Evolutionary conservation across 92 coral and sea anemone genomes (phyloP).

Genomic region (Epizoanthus scotinus): DNA sequence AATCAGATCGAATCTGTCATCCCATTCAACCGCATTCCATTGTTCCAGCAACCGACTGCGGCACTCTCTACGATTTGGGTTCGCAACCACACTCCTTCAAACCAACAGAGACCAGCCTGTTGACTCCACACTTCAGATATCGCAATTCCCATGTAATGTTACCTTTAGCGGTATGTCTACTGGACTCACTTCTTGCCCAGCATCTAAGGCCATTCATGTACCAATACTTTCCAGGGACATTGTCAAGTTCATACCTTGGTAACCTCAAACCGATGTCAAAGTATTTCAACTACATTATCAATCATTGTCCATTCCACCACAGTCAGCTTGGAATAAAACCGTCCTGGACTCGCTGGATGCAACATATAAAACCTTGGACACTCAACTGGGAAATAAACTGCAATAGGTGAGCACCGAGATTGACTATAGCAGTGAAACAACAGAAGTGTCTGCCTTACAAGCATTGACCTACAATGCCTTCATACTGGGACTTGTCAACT

Average conservation of each 20-base stretch:
- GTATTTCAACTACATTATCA: not conserved
- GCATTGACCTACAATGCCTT: too few species aligned
- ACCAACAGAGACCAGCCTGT: slow-evolving; percentile 28
- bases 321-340: not conserved
- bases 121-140: slow-evolving; percentile 36
- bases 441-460: not conserved
- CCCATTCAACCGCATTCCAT: slow-evolving; percentile 19
- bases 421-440: not conserved
- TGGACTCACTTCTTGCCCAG: slow-evolving; percentile 51
- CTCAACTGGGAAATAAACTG: too few species aligned
- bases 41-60: slow-evolving; percentile 32
- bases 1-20: too few species aligned
- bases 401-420: too few species aligned
- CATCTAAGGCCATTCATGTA: slow-evolving; percentile 21
- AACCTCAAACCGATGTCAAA: not conserved
- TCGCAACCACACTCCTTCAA: slow-evolving; percentile 23
- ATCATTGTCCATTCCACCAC: not conserved
- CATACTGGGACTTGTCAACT: too few species aligned
- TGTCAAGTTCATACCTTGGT: not conserved
- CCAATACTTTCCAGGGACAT: slow-evolving; percentile 16
- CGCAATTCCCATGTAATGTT: slow-evolving; percentile 53
- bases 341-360: not conserved
- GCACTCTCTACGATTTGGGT: slow-evolving; percentile 47
- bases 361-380: not conserved
- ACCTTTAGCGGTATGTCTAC: slow-evolving; percentile 34